Evolutionary conservation across 2,797 vertebrate genomes (phyloP).

Genomic region (Champsocephalus gunnari): DNA sequence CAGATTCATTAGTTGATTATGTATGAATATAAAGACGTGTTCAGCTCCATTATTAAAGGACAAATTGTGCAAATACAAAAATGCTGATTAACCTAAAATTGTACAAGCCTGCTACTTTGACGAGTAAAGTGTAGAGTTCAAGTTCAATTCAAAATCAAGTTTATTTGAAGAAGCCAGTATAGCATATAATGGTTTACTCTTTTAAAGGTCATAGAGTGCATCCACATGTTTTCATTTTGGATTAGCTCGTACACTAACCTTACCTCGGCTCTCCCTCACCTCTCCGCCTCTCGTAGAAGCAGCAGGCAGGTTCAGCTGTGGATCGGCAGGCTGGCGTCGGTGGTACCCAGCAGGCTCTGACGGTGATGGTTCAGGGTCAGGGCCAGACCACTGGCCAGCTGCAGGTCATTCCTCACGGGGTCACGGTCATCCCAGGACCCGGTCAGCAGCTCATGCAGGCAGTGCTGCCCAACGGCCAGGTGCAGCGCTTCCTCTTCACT

Average conservation of each 20-base stretch:
- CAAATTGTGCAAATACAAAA: neutral
- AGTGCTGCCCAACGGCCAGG: slow-evolving; percentile 94
- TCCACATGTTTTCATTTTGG: neutral
- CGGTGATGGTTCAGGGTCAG: slow-evolving; percentile 97
- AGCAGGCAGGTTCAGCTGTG: slow-evolving; percentile 72
- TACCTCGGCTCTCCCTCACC: neutral
- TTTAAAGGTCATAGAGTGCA: too few species aligned
- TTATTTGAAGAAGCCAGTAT: neutral
- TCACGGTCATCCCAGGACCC: slow-evolving; percentile 94
- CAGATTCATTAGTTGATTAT: neutral
- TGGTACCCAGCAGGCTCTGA: slow-evolving; percentile 87
- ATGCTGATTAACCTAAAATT: neutral
- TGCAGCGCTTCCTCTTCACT: slow-evolving; percentile 97
- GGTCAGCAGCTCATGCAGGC: slow-evolving; percentile 99
- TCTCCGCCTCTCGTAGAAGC: slow-evolving; percentile 71
- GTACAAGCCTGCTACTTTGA: neutral
- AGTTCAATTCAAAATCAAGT: neutral
- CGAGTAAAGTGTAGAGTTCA: neutral
- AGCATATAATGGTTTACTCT: neutral
- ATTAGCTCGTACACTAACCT: neutral
- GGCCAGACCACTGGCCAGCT: slow-evolving; percentile 96
- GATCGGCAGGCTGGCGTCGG: slow-evolving; percentile 73
- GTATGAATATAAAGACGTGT: neutral
- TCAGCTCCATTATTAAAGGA: neutral
- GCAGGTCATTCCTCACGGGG: slow-evolving; percentile 95